phyloP scores from a whole-genome alignment of 1,140 invertebrate species.

The Penaeus vannamei region DNA sequence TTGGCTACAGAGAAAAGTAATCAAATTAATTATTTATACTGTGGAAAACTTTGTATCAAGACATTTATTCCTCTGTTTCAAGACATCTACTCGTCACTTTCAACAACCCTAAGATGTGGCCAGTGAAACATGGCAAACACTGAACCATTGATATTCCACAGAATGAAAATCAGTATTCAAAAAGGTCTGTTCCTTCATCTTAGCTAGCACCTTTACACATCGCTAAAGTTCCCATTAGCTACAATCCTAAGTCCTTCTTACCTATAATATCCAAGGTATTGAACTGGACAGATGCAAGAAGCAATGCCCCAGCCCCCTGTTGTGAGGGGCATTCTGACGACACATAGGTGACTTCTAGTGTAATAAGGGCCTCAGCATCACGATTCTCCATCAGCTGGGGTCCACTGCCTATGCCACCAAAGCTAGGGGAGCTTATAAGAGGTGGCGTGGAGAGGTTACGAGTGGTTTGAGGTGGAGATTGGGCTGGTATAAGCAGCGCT shows the following conservation, averaged over 20 bases:
- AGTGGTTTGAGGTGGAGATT: slow-evolving; percentile 63
- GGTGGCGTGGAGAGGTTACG: slow-evolving; percentile 69
- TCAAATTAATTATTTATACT: neutral
- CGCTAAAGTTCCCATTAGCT: neutral
- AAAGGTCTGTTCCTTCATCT: neutral
- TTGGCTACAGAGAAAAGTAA: slow-evolving; percentile 78
- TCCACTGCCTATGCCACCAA: slow-evolving; percentile 64
- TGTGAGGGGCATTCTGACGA: slow-evolving; percentile 74
- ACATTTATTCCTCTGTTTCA: no score
- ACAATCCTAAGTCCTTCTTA: slow-evolving; percentile 10
- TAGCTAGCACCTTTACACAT: neutral
- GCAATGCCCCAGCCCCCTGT: slow-evolving; percentile 69
- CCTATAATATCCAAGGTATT: slow-evolving; percentile 93
- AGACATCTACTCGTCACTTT: no score
- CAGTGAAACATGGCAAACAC: no score
- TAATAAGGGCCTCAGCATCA: slow-evolving; percentile 88
- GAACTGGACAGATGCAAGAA: slow-evolving; percentile 83
- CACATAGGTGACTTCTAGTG: slow-evolving; percentile 84
- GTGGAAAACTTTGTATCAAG: neutral
- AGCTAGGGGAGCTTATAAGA: slow-evolving; percentile 37
- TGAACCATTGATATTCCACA: no score
- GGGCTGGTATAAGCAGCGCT: slow-evolving; percentile 43
- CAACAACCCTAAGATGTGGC: no score
- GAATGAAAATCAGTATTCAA: no score
- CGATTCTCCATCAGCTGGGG: slow-evolving; percentile 70